Conservation (phyloP, 2,888 invertebrate genomes). For the Ypsolopha scabrella region DNA sequence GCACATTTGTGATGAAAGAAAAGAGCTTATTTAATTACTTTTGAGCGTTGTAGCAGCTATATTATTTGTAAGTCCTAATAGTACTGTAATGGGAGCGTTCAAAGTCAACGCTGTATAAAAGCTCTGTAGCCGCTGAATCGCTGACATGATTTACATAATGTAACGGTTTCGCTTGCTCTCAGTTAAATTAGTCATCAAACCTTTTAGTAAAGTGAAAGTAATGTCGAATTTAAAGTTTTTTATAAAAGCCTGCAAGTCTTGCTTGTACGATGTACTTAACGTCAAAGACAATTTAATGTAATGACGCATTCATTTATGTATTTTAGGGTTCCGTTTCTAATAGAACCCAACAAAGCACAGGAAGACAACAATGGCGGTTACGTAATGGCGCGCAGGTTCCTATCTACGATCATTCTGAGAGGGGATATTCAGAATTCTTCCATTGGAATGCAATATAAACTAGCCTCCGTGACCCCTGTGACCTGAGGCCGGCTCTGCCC, state of each 20-base stretch:
- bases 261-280: too few species aligned
- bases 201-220: constrained; percentile 1
- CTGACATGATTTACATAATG: background rate
- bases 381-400: constrained; percentile 1
- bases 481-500: constrained; percentile 19
- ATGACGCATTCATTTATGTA: too few species aligned
- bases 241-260: background rate
- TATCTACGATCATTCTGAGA: constrained; percentile 5
- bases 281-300: too few species aligned
- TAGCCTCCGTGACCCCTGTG: constrained; percentile 20
- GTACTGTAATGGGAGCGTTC: too few species aligned
- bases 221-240: background rate
- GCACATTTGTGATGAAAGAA: too few species aligned
- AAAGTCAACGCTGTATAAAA: too few species aligned
- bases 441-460: constrained; percentile 24
- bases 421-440: constrained; percentile 5
- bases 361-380: constrained; percentile 6
- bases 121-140: too few species aligned
- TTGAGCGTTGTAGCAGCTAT: too few species aligned
- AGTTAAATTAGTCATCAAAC: background rate
- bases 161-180: background rate
- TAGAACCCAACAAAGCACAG: background rate
- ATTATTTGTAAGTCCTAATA: too few species aligned
- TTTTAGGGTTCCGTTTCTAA: background rate
- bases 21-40: too few species aligned